These are phyloP conservation scores for Raja brachyura DNA, from an alignment of 2,113 vertebrate species.

Conservation along the genomic window DNA sequence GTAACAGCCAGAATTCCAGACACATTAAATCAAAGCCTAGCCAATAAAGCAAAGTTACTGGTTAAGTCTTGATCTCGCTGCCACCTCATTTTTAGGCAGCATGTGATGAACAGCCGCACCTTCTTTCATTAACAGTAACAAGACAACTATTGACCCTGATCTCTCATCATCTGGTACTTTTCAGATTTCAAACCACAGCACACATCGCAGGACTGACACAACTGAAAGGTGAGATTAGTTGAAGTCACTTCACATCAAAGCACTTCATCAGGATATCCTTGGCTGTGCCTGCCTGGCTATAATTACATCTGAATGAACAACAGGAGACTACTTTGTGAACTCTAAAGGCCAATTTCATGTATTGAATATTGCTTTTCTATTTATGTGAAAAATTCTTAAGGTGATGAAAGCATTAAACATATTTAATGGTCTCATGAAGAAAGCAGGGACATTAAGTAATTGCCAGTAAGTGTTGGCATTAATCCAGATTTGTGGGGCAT, in stretches of 20 bases:
- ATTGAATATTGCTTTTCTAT: neutral
- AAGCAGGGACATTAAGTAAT: neutral
- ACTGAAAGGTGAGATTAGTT: neutral
- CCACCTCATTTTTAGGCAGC: neutral
- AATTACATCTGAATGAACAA: conserved; percentile 13
- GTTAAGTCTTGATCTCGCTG: neutral
- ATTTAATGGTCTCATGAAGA: conserved; percentile 4
- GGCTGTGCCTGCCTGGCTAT: neutral
- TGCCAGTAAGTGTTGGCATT: neutral
- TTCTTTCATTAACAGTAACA: neutral
- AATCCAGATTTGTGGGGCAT: neutral
- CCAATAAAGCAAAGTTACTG: too few relatives aligned
- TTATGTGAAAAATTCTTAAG: neutral
- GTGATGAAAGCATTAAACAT: neutral
- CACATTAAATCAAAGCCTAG: neutral
- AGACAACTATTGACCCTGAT: neutral
- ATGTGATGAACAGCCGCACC: neutral
- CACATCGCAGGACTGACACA: neutral
- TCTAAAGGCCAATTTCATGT: neutral
- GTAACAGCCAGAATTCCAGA: neutral
- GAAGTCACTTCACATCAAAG: neutral
- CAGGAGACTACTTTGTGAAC: neutral
- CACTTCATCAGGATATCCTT: neutral
- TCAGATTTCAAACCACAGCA: neutral
- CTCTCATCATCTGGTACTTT: neutral